Evolutionary conservation across 2,113 vertebrate genomes (phyloP).

Genomic region (Dunckerocampus dactyliophorus): DNA sequence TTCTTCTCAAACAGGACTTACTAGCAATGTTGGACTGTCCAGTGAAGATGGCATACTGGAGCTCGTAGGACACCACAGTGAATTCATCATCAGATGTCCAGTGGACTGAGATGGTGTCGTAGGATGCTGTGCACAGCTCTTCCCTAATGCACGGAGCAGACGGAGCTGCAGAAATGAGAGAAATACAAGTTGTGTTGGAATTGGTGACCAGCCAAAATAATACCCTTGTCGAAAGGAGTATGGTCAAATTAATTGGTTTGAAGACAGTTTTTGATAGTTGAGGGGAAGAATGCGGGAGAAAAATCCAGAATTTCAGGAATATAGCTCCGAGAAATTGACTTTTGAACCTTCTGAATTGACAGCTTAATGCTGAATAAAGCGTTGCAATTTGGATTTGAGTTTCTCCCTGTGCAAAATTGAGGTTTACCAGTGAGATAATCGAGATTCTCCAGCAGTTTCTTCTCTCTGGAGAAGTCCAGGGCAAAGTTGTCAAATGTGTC

Average conservation of each 20-base stretch:
- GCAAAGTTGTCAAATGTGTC: constrained; percentile 96
- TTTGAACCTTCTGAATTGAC: neutral
- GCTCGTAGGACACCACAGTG: constrained; percentile 91
- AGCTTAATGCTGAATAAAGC: neutral
- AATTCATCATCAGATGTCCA: constrained; percentile 98
- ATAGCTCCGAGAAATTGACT: neutral
- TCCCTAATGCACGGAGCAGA: constrained; percentile 86
- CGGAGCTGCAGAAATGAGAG: constrained; percentile 50
- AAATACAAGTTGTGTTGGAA: neutral
- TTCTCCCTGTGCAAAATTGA: no score
- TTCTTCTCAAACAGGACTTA: constrained; percentile 73
- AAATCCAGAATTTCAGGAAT: neutral
- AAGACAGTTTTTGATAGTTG: neutral
- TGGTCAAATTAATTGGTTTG: neutral
- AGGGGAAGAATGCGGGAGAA: neutral
- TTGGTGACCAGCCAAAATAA: neutral
- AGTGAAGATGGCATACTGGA: constrained; percentile 96
- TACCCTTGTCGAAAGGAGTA: neutral
- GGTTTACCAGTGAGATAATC: constrained; percentile 94
- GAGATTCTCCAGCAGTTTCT: constrained; percentile 94
- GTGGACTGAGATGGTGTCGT: constrained; percentile 95
- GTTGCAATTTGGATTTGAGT: neutral
- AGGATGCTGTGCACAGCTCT: constrained; percentile 94
- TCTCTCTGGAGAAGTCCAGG: constrained; percentile 95
- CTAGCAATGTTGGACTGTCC: constrained; percentile 95